A percentile compares a stretch with the other conserved stretches of the same genome.
phyloP scores from a whole-genome alignment of 2,113 vertebrate species.

The Cebus imitator region DNA sequence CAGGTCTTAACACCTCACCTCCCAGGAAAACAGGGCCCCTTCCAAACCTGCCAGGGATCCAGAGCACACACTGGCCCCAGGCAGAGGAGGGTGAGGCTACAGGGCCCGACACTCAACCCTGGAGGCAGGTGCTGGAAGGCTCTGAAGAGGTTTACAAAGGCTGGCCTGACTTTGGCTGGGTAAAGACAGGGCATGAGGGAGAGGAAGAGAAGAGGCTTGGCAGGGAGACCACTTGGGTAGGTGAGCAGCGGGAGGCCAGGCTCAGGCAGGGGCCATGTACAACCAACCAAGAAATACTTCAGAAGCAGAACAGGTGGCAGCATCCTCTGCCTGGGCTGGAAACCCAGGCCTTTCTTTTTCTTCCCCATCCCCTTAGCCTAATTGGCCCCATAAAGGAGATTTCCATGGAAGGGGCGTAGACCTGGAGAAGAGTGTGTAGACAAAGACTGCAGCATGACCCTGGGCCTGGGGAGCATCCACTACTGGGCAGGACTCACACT shows the following conservation, averaged over 20 bases:
- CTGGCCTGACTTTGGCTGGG: background rate
- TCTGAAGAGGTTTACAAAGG: background rate
- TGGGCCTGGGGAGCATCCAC: background rate
- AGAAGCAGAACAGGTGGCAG: background rate
- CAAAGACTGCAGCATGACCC: background rate
- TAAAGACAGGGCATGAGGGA: background rate
- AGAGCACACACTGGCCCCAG: background rate
- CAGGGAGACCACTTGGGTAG: background rate
- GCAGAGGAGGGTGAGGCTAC: background rate
- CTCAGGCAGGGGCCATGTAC: background rate
- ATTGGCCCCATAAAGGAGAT: background rate
- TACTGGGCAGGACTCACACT: background rate
- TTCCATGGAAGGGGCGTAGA: background rate
- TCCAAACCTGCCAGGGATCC: background rate
- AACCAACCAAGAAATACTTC: background rate
- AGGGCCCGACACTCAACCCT: background rate
- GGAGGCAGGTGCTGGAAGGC: background rate
- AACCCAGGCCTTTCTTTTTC: background rate
- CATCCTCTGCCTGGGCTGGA: background rate
- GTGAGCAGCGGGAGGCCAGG: background rate
- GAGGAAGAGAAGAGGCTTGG: background rate
- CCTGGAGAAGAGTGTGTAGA: background rate
- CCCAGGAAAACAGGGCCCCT: background rate
- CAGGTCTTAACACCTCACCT: background rate
- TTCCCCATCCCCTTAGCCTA: background rate